Evolutionary conservation across 35 echinoderm and acorn worm species (phyloP), one percentile per base, ranked within the genome.

Genomic region (Holothuria glaberrima): DNA sequence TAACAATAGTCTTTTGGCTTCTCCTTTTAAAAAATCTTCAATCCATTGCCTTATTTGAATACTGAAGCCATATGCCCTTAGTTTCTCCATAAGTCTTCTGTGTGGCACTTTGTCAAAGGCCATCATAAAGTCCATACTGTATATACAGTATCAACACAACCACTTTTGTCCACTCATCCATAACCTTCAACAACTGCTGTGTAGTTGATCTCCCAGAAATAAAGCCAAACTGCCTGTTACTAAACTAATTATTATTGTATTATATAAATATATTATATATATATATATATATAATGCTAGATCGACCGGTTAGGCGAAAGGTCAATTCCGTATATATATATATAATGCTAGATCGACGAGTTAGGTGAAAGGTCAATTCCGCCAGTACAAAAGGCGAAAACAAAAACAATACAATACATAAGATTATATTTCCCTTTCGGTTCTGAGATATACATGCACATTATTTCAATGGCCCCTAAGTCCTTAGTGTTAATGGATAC

Each of bases 191-290:
- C 48, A 84, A 31, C 26, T 84, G 80, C 28, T 4, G 58, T 6
- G 48, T 84, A 62, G 83, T 86, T 20, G 83, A 65, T 86, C 57
- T 86, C 30, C 83, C 61, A 67, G 58, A 65, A 17, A 86, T 67
- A 68, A 86, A 86, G 48, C 83, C 24, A 86, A 65, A 86, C 33
- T 86, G 83, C 35, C 60, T 86, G 2, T 86, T 20, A 86, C 58
- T 86, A 44, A 86, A 86, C 44, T 58, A 81, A 80, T 80, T 24
- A 80, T 29, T 80, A 48, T 21, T 54, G n/a, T n/a, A n/a, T n/a
- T n/a, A n/a, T n/a, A n/a, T n/a, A n/a, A n/a, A n/a, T n/a, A n/a
- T n/a, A n/a, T n/a, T n/a, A n/a, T n/a, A n/a, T n/a, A n/a, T n/a
- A n/a, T n/a, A n/a, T n/a, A n/a, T n/a, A n/a, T n/a, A 32, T 35